Conservation (phyloP, 2,888 invertebrate genomes). For the Ceraclea dissimilis region DNA sequence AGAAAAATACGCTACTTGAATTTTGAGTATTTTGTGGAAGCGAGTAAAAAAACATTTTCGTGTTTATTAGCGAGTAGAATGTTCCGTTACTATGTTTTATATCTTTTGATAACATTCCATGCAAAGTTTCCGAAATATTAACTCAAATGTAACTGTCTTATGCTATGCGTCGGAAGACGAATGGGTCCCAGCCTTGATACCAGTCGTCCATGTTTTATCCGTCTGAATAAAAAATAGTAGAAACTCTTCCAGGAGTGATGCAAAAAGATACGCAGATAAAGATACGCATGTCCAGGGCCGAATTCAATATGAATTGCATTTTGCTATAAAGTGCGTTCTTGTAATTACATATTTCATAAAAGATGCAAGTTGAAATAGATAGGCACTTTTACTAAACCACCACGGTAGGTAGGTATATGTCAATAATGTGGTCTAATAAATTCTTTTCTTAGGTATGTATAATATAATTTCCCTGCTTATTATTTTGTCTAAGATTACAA, state of each 20-base stretch:
- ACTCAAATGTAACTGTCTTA: not conserved
- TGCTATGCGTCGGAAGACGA: constrained; percentile 14
- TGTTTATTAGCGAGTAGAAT: not conserved
- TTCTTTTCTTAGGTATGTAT: too few species aligned
- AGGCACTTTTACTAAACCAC: too few species aligned
- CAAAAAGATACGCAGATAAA: not conserved
- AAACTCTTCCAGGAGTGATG: constrained; percentile 17
- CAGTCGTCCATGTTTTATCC: constrained; percentile 18
- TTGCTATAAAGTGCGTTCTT: too few species aligned
- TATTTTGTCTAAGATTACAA: too few species aligned
- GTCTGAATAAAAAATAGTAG: constrained; percentile 20
- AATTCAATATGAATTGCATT: too few species aligned
- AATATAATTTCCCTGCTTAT: too few species aligned
- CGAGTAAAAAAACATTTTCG: not conserved
- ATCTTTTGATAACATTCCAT: not conserved
- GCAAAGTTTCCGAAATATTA: not conserved
- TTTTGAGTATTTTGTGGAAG: not conserved
- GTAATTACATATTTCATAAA: too few species aligned
- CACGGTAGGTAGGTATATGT: too few species aligned
- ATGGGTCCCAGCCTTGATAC: constrained; percentile 21
- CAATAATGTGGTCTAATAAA: too few species aligned
- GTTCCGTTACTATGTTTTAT: not conserved
- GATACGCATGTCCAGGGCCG: too few species aligned
- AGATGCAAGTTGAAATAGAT: too few species aligned
- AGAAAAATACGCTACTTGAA: constrained; percentile 5